phyloP scores from a whole-genome alignment of 2,113 vertebrate species.

The Arizona elegans region DNA sequence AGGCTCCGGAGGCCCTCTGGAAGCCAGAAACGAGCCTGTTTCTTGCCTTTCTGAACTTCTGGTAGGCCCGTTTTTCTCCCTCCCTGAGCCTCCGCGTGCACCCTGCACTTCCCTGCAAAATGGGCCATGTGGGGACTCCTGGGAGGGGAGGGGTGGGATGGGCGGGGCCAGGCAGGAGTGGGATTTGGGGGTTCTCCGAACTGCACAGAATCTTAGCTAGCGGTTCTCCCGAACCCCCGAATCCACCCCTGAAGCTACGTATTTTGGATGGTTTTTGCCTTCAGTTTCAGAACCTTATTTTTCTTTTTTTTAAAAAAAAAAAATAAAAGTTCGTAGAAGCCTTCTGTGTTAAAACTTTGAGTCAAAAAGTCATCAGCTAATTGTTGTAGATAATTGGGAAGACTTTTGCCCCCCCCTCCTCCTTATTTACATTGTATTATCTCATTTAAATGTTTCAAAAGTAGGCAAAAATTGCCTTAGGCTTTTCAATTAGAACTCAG shows the following conservation, averaged over 20 bases:
- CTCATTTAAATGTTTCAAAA: conserved; percentile 66
- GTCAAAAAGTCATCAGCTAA: conserved; percentile 45
- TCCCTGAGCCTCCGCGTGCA: fast-evolving
- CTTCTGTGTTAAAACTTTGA: conserved; percentile 50
- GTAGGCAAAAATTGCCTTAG: conserved; percentile 60
- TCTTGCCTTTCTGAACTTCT: too few relatives aligned
- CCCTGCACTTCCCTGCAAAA: too few relatives aligned
- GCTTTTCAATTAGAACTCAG: conserved; percentile 64
- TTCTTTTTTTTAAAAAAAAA: not conserved
- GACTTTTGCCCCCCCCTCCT: not conserved
- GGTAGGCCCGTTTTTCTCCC: too few relatives aligned
- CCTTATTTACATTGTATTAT: conserved; percentile 52
- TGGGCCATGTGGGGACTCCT: too few relatives aligned
- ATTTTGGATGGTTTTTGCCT: conserved; percentile 39
- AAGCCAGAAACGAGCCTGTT: too few relatives aligned
- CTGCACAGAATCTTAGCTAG: too few relatives aligned
- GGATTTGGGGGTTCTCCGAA: too few relatives aligned
- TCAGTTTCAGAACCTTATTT: not conserved
- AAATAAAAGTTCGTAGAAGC: conserved; percentile 4
- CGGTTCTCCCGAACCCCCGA: too few relatives aligned
- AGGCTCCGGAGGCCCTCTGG: too few relatives aligned
- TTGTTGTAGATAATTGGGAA: conserved; percentile 45
- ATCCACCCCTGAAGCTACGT: not conserved
- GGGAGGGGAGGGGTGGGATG: too few relatives aligned
- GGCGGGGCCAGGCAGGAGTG: too few relatives aligned